Percentiles rank a stretch among this genome's conserved stretches.
These are phyloP conservation scores for Calliphora vicina DNA, from an alignment of 1,140 invertebrate genomes.

Conservation along the genomic window DNA sequence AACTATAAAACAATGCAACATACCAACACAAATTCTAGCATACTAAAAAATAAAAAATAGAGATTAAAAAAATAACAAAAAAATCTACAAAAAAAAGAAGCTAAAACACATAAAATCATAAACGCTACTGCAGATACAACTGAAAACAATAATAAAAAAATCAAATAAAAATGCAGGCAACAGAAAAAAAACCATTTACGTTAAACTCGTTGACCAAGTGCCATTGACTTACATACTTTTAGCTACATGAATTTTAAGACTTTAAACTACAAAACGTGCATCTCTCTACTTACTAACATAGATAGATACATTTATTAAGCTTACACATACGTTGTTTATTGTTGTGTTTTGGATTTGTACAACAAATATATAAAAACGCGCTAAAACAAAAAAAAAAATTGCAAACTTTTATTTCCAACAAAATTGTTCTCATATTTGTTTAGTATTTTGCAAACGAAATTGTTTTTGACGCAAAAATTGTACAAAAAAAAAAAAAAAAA, in stretches of 20 bases:
- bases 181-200: not conserved
- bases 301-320: too few relatives aligned
- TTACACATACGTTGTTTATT: not conserved
- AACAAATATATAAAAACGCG: too few relatives aligned
- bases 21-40: not conserved
- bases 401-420: not conserved
- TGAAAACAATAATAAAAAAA: too few relatives aligned
- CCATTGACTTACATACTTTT: constrained; percentile 12
- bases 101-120: not conserved
- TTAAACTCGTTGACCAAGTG: constrained; percentile 15
- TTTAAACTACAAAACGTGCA: not conserved
- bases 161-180: not conserved
- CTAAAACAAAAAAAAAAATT: not conserved
- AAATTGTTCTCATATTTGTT: not conserved
- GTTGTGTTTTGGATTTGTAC: not conserved
- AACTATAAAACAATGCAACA: not conserved
- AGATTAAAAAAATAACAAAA: not conserved
- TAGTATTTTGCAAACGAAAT: not conserved
- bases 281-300: too few relatives aligned
- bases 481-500: not conserved
- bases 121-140: not conserved
- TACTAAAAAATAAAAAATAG: not conserved
- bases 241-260: not conserved
- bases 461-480: not conserved
- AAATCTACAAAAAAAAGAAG: too few relatives aligned